Percentiles rank a stretch among this genome's conserved stretches.
Evolutionary conservation across 2,888 invertebrate genomes (phyloP).

Genomic region (Trichacis sp.): DNA sequence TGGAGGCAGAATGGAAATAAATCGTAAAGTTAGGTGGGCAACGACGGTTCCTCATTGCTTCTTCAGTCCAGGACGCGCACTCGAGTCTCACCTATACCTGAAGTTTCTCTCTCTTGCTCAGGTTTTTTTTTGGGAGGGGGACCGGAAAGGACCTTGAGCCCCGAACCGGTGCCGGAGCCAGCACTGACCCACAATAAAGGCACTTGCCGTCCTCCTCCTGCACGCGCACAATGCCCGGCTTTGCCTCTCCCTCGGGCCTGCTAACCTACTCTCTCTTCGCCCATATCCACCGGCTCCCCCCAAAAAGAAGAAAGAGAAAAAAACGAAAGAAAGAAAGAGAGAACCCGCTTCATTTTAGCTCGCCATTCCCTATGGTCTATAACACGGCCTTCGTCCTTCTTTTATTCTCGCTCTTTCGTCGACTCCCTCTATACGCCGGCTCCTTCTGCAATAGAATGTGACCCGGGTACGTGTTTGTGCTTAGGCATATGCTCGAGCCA

Average conservation of each 20-base stretch:
- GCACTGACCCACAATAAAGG: conserved; percentile 69
- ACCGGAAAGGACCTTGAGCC: conserved; percentile 62
- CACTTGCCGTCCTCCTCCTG: conserved; percentile 66
- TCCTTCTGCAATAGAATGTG: conserved; percentile 34
- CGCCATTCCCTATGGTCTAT: conserved; percentile 3
- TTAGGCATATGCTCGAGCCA: conserved; percentile 32
- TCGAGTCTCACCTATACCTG: conserved; percentile 56
- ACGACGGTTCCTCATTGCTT: too few relatives aligned
- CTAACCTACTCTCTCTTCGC: conserved; percentile 62
- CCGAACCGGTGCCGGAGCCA: conserved; percentile 58
- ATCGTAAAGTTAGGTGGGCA: too few relatives aligned
- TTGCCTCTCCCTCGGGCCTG: conserved; percentile 62
- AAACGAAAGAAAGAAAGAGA: too few relatives aligned
- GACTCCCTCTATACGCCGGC: conserved; percentile 37
- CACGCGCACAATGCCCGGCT: conserved; percentile 53
- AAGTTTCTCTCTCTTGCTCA: conserved; percentile 43
- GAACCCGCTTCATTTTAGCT: conserved; percentile 50
- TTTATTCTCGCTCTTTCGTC: conserved; percentile 32
- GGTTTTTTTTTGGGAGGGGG: conserved; percentile 51
- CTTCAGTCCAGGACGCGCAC: conserved; percentile 20
- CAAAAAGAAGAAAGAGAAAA: too few relatives aligned
- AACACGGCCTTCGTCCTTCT: conserved; percentile 10
- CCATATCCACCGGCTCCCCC: conserved; percentile 46
- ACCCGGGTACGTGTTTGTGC: conserved; percentile 32
- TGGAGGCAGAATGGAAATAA: too few relatives aligned